Percentiles rank a stretch among this genome's conserved stretches.
phyloP scores from a whole-genome alignment of 1,140 invertebrate genomes.

The Dufourea novaeangliae region DNA sequence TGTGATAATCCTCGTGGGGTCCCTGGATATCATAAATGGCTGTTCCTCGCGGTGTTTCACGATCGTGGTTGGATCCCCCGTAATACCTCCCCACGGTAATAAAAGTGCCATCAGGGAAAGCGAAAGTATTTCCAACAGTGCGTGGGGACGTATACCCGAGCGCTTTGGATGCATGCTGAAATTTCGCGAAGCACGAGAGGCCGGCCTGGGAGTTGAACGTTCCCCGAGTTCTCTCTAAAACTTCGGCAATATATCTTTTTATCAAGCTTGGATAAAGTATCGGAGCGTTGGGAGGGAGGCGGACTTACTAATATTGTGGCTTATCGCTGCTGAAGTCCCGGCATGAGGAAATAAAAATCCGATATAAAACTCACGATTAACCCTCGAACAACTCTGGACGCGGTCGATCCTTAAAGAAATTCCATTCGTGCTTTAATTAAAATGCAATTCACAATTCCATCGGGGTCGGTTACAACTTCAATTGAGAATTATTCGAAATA shows the following conservation, averaged over 20 bases:
- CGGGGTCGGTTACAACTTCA: too few species aligned
- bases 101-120: slow-evolving; percentile 56
- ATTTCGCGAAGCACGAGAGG: not conserved
- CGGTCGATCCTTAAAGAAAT: too few species aligned
- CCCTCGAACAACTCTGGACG: not conserved
- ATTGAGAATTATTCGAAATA: too few species aligned
- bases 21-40: not conserved
- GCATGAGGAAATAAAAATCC: not conserved
- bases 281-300: too few species aligned
- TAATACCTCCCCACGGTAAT: slow-evolving; percentile 60
- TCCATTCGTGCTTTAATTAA: not conserved
- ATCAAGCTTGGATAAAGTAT: slow-evolving; percentile 22
- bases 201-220: slow-evolving; percentile 3
- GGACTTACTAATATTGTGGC: slow-evolving; percentile 41
- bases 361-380: not conserved
- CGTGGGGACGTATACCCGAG: not conserved
- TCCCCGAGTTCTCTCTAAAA: not conserved
- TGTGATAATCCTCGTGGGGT: not conserved
- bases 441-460: not conserved
- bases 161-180: not conserved
- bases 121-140: slow-evolving; percentile 46
- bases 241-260: slow-evolving; percentile 51
- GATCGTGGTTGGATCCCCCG: not conserved
- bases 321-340: slow-evolving; percentile 18
- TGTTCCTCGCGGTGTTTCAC: not conserved